These are phyloP conservation scores for Acanthosepion pharaonis DNA, from an alignment of 2,888 invertebrate genomes.

Conservation along the genomic window DNA sequence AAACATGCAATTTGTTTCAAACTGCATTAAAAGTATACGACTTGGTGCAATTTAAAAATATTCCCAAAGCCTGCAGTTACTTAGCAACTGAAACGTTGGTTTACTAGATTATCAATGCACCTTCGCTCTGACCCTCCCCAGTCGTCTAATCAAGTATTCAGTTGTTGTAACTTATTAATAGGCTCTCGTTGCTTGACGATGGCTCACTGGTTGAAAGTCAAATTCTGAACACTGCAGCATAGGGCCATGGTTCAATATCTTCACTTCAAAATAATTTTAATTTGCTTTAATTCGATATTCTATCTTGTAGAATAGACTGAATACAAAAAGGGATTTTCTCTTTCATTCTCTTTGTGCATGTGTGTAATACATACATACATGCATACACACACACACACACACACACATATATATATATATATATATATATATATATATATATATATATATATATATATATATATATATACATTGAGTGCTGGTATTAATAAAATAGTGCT, in stretches of 20 bases:
- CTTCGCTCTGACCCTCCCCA: neutral
- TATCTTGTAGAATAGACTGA: neutral
- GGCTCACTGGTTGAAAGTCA: neutral
- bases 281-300: neutral
- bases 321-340: too few species aligned
- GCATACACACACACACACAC: neutral
- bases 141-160: neutral
- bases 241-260: neutral
- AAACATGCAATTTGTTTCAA: conserved; percentile 22
- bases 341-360: too few species aligned
- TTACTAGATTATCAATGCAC: neutral
- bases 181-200: neutral
- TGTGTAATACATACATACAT: neutral
- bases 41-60: conserved; percentile 33
- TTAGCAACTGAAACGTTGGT: conserved; percentile 22
- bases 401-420: neutral
- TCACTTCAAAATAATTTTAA: neutral
- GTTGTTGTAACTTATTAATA: conserved; percentile 21
- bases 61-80: conserved; percentile 18
- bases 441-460: neutral
- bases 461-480: neutral
- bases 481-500: too few species aligned
- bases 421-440: neutral
- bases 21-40: neutral
- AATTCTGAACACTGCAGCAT: neutral